Base-by-base conservation (phyloP, 1,140 invertebrate species). In the Diprion similis region DNA sequence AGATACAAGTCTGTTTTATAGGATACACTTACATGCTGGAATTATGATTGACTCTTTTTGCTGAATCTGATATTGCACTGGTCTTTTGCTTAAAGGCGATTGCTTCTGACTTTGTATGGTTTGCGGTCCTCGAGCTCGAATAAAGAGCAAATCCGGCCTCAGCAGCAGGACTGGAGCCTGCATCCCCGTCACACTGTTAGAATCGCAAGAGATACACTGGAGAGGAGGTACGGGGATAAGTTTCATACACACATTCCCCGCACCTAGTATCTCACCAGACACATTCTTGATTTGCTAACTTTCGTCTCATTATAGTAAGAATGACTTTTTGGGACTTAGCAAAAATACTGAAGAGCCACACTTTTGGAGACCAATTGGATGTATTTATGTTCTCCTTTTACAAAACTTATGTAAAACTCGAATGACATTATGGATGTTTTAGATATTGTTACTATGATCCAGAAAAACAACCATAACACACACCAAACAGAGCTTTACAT, bases 121-220 rank as follows among this genome's bases (percentile, higher is more conserved):
- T 6, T 37, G 51, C 11, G n/a, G 51, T 59, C 24, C 24, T 37
- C n/a, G 51, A 13, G 51, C 11, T 59, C n/a, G 51, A 13, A 15
- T 59, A 17, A 59, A 13, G 46, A 74, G 9, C 73, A 77, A 15
- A 46, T 65, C n/a, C 68, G 79, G 80, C 69, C 67, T 78, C 73
- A 75, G 24, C 74, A 81, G 80, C 77, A 83, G 79, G 76, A 76
- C 72, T 74, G 76, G 78, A 79, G 82, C 84, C 84, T 88, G 84
- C 84, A 85, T 86, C 81, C 81, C 83, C 83, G 84, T 86, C 82
- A 85, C 83, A 87, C 87, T 87, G 85, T 87, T 88, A 87, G 84
- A 87, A 86, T 85, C 83, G 78, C 84, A 86, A 86, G 79, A 82
- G 75, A 82, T 81, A 84, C 77, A 82, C 80, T 85, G 79, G 79